These are phyloP conservation scores for Drosophila leontia DNA, from an alignment of 1,140 invertebrate species.

Conservation along the genomic window DNA sequence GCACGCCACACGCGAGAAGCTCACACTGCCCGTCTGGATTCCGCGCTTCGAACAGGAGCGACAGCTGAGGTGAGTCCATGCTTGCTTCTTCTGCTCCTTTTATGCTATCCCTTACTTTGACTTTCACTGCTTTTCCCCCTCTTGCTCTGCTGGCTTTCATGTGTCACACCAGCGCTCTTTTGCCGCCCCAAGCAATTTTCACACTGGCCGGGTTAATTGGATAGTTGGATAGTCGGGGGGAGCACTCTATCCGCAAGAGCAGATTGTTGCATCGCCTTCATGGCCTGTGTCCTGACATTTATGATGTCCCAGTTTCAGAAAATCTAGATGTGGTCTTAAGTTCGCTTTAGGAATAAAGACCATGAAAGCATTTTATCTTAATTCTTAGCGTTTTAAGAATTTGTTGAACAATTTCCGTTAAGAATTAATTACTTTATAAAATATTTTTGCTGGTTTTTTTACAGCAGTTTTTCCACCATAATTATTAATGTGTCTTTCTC, in stretches of 20 bases:
- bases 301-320: neutral
- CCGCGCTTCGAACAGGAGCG: conserved; percentile 76
- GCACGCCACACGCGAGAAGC: conserved; percentile 87
- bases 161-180: conserved; percentile 29
- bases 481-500: neutral
- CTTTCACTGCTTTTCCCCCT: conserved; percentile 18
- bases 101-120: neutral
- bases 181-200: conserved; percentile 31
- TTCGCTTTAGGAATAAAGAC: too few species aligned
- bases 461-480: neutral
- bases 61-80: conserved; percentile 75
- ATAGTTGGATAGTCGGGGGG: conserved; percentile 22
- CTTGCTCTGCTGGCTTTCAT: conserved; percentile 28
- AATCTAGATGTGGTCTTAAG: neutral
- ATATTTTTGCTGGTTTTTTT: neutral
- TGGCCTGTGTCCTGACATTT: conserved; percentile 22
- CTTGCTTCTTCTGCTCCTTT: neutral
- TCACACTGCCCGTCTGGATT: conserved; percentile 79
- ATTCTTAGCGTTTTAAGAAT: neutral
- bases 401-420: too few species aligned
- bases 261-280: conserved; percentile 11
- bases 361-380: neutral
- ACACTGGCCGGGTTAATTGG: conserved; percentile 45
- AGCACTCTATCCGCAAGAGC: conserved; percentile 19
- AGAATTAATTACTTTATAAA: neutral